These are phyloP conservation scores for Paralvinella palmiformis DNA, from an alignment of 1,140 invertebrate species.

Conservation along the genomic window DNA sequence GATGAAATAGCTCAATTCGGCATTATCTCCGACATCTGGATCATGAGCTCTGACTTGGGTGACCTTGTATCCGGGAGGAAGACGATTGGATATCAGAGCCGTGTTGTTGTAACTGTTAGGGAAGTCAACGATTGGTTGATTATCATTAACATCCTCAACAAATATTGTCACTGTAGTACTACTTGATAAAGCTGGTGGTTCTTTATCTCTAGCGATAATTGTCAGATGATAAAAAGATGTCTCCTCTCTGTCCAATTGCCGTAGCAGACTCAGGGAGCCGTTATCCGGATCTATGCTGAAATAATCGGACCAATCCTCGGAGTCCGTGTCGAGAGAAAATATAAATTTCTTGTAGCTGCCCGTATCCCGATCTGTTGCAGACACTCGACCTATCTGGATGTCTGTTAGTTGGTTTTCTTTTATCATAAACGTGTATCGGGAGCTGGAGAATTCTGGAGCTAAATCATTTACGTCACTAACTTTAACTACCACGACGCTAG, in stretches of 20 bases:
- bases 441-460: conserved; percentile 5
- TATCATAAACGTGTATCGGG: conserved; percentile 13
- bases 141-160: conserved; percentile 19
- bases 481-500: conserved; percentile 6
- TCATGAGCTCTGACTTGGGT: conserved; percentile 9
- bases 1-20: conserved; percentile 8
- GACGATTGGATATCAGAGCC: conserved; percentile 4
- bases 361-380: conserved; percentile 13
- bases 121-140: conserved; percentile 11
- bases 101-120: conserved; percentile 13
- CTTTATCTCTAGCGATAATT: conserved; percentile 13
- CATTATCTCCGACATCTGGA: conserved; percentile 18
- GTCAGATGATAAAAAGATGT: conserved; percentile 3
- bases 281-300: conserved; percentile 16
- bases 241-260: conserved; percentile 13
- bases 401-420: conserved; percentile 10
- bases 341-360: conserved; percentile 10
- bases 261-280: conserved; percentile 3
- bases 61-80: conserved; percentile 4
- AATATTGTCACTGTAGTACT: conserved; percentile 12
- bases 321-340: conserved; percentile 7
- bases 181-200: no score
- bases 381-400: conserved; percentile 13
- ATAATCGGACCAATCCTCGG: background rate
- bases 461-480: conserved; percentile 19